These are phyloP conservation scores for Coreoperca whiteheadi DNA, from an alignment of 2,113 vertebrate species.

Conservation along the genomic window DNA sequence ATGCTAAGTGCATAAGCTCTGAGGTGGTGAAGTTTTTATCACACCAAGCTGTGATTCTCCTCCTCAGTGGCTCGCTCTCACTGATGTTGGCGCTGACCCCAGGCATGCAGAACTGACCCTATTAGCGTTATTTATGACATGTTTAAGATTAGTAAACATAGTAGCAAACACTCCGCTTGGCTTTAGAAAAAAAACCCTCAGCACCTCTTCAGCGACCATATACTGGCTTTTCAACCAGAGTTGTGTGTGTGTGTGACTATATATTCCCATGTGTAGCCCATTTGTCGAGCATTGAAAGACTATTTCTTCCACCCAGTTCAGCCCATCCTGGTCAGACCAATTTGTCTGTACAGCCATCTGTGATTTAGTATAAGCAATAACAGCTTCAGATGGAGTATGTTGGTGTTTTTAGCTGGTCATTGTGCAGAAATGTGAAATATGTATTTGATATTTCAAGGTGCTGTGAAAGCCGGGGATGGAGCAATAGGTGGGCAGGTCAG, in stretches of 20 bases:
- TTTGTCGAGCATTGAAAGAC: slow-evolving; percentile 33
- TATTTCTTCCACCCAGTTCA: slow-evolving; percentile 51
- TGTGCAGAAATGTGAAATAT: slow-evolving; percentile 75
- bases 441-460: slow-evolving; percentile 76
- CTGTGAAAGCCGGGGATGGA: slow-evolving; percentile 44
- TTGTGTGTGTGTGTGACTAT: slow-evolving; percentile 11
- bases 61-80: slow-evolving; percentile 37
- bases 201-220: slow-evolving; percentile 25
- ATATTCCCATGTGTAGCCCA: slow-evolving; percentile 30
- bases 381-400: slow-evolving; percentile 46
- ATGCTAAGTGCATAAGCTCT: slow-evolving; percentile 68
- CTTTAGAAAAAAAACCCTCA: slow-evolving; percentile 23
- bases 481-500: slow-evolving; percentile 68
- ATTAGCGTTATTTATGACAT: slow-evolving; percentile 78
- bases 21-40: slow-evolving; percentile 62
- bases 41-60: slow-evolving; percentile 42
- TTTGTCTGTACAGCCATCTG: slow-evolving; percentile 56
- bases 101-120: slow-evolving; percentile 78
- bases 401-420: slow-evolving; percentile 52
- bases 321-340: slow-evolving; percentile 29
- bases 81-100: slow-evolving; percentile 72
- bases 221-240: slow-evolving; percentile 39
- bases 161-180: slow-evolving; percentile 80
- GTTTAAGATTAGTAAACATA: slow-evolving; percentile 77
- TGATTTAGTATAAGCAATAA: slow-evolving; percentile 83